A percentile compares a stretch with the other conserved stretches of the same genome.
Conservation (phyloP, 1,140 invertebrate genomes). For the Drosophila navojoa region DNA sequence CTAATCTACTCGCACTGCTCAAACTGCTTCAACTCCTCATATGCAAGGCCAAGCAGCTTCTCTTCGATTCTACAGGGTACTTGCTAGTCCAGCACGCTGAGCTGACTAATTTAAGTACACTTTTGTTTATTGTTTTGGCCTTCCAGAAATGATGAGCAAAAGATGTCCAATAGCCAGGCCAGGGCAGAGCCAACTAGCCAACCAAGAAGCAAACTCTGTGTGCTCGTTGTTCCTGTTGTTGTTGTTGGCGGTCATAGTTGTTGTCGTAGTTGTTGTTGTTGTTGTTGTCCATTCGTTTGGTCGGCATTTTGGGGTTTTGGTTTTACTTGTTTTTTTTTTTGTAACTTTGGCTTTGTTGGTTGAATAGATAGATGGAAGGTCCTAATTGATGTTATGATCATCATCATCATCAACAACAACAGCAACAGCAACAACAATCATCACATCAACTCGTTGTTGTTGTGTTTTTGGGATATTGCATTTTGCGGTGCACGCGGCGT, state of each 20-base stretch:
- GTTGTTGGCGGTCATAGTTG: slow-evolving; percentile 11
- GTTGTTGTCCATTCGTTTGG: slow-evolving; percentile 40
- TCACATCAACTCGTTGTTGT: slow-evolving; percentile 11
- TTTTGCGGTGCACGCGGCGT: slow-evolving; percentile 68
- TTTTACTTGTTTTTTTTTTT: slow-evolving; percentile 11
- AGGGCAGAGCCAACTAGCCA: slow-evolving; percentile 16
- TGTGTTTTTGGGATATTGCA: slow-evolving; percentile 57
- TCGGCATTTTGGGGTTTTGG: slow-evolving; percentile 47
- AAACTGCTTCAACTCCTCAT: no score
- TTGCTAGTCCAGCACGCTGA: background rate
- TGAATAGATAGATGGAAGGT: slow-evolving; percentile 61
- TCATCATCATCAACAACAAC: slow-evolving; percentile 43
- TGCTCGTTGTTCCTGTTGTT: slow-evolving; percentile 28
- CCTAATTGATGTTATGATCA: slow-evolving; percentile 77
- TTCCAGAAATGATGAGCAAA: slow-evolving; percentile 16
- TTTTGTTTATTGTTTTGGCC: slow-evolving; percentile 11
- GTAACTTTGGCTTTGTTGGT: slow-evolving; percentile 60
- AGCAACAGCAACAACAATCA: slow-evolving; percentile 14
- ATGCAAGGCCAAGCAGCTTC: no score
- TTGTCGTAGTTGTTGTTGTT: slow-evolving; percentile 18
- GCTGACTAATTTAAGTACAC: background rate
- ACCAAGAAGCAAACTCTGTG: slow-evolving; percentile 28
- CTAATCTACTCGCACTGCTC: no score
- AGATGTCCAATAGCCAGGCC: slow-evolving; percentile 8
- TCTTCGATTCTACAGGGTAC: slow-evolving; percentile 5